Conservation (phyloP, 2,113 vertebrate species). For the Limnothrissa miodon region DNA sequence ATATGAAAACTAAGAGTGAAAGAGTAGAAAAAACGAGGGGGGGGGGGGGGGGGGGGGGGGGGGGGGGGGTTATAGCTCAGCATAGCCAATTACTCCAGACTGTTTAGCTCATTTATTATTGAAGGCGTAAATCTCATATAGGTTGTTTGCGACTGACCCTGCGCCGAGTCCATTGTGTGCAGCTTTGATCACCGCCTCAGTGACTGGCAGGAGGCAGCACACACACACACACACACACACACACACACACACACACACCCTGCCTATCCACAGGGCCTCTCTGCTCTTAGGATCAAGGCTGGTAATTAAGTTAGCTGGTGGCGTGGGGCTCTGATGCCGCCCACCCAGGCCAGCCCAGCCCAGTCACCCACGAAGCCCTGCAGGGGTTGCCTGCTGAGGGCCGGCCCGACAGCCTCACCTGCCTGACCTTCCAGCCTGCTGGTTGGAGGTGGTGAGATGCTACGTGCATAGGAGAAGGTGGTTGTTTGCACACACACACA, state of each 20-base stretch:
- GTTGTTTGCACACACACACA: constrained; percentile 1
- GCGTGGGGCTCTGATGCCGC: background rate
- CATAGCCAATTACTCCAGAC: constrained; percentile 84
- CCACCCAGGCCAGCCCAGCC: background rate
- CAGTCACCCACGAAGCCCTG: constrained; percentile 1
- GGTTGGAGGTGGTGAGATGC: constrained; percentile 29
- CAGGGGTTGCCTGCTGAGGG: constrained; percentile 13
- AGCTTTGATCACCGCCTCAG: constrained; percentile 78
- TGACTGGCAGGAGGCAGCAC: constrained; percentile 48
- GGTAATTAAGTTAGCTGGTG: constrained; percentile 1
- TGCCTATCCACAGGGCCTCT: background rate
- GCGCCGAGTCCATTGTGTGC: constrained; percentile 71
- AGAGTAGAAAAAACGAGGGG: background rate
- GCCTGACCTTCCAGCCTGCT: constrained; percentile 20
- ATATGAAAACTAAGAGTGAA: background rate
- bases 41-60: constrained; percentile 53
- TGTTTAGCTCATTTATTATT: constrained; percentile 90
- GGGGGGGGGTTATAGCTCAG: constrained; percentile 51
- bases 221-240: constrained; percentile 64
- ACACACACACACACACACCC: constrained; percentile 11
- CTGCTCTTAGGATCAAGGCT: background rate
- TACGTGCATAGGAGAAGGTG: background rate
- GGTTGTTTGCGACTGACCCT: constrained; percentile 79
- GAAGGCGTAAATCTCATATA: constrained; percentile 81
- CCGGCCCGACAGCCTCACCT: constrained; percentile 27